These are phyloP conservation scores for Tigriopus japonicus DNA, from an alignment of 1,140 invertebrate genomes.

Conservation along the genomic window DNA sequence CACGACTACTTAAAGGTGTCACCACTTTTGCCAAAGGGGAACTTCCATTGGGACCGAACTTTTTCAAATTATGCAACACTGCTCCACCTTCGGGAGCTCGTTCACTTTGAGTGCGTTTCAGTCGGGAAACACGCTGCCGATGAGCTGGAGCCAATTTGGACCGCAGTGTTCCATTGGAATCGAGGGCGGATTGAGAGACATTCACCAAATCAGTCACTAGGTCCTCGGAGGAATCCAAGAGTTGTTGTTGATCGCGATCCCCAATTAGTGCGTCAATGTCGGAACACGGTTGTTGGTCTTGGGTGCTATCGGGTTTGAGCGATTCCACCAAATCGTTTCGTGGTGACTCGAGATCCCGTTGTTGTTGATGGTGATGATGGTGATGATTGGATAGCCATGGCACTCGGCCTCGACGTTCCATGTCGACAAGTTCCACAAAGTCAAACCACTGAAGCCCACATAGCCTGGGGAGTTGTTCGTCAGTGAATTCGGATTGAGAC, in stretches of 20 bases:
- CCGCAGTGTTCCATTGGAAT: too few species aligned
- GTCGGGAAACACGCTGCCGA: not conserved
- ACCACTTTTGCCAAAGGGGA: too few species aligned
- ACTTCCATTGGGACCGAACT: too few species aligned
- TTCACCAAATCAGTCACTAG: not conserved
- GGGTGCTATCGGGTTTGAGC: not conserved
- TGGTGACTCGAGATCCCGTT: not conserved
- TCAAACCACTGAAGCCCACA: slow-evolving; percentile 32
- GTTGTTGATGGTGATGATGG: slow-evolving; percentile 10
- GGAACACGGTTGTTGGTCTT: slow-evolving; percentile 6
- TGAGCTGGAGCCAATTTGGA: too few species aligned
- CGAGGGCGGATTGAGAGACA: too few species aligned
- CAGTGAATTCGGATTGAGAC: slow-evolving; percentile 35
- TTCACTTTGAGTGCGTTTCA: slow-evolving; percentile 17
- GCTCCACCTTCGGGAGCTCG: slow-evolving; percentile 15
- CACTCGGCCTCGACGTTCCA: slow-evolving; percentile 4
- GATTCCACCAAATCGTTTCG: not conserved
- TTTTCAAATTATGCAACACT: slow-evolving; percentile 5
- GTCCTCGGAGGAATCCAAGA: not conserved
- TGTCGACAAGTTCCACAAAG: slow-evolving; percentile 24
- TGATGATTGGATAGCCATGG: not conserved
- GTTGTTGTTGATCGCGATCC: slow-evolving; percentile 5
- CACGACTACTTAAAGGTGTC: too few species aligned
- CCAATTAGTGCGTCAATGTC: slow-evolving; percentile 8
- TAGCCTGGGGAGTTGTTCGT: slow-evolving; percentile 36